A percentile compares a stretch with the other conserved stretches of the same genome.
Evolutionary conservation across 1,140 invertebrate species (phyloP).

Genomic region (Zophobas morio): DNA sequence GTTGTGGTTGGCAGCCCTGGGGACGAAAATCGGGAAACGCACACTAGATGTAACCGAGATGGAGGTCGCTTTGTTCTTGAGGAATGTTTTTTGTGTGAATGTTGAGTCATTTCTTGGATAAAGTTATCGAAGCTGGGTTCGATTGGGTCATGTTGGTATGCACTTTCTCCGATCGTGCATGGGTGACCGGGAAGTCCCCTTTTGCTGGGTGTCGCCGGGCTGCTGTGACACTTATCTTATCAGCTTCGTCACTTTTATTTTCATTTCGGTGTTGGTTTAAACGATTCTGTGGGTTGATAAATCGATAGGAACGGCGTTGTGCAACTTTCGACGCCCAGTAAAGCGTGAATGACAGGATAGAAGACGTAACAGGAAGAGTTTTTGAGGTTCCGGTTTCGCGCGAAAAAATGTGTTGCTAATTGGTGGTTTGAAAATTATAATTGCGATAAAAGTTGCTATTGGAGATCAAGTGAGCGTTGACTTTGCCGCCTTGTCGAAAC

Average conservation of each 20-base stretch:
- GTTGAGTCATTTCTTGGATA: conserved; percentile 8
- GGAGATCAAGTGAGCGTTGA: too few species aligned
- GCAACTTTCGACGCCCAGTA: neutral
- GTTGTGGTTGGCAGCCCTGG: neutral
- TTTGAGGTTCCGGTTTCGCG: neutral
- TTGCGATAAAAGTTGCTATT: too few species aligned
- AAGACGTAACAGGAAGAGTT: neutral
- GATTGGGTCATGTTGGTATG: neutral
- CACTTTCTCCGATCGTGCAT: neutral
- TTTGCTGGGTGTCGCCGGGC: neutral
- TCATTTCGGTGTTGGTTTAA: too few species aligned
- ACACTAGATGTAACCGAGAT: neutral
- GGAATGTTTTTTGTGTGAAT: conserved; percentile 14
- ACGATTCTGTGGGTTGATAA: neutral
- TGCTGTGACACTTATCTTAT: too few species aligned
- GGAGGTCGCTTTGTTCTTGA: conserved; percentile 1
- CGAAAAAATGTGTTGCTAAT: too few species aligned
- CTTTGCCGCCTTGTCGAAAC: too few species aligned
- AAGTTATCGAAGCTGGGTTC: neutral
- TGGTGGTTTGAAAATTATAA: too few species aligned
- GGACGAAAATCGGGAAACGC: neutral
- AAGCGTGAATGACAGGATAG: neutral
- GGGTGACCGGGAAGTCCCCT: neutral
- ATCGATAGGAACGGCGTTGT: neutral
- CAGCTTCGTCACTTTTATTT: too few species aligned